These are phyloP conservation scores for Myotis brandtii DNA, from an alignment of 2,113 vertebrate genomes.

Conservation along the genomic window DNA sequence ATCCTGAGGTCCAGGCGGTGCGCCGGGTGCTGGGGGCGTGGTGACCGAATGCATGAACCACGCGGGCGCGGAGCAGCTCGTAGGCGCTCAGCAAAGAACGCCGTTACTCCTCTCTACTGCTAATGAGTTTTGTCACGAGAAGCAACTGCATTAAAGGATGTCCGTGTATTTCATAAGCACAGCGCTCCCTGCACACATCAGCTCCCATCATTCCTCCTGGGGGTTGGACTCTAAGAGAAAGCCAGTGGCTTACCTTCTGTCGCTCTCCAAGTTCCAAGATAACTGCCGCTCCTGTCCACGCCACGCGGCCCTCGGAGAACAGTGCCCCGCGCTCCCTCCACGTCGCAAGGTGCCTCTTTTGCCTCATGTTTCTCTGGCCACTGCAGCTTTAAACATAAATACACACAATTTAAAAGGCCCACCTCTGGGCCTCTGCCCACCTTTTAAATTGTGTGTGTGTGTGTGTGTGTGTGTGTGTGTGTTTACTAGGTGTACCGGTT, in stretches of 20 bases:
- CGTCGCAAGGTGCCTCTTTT: not conserved
- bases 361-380: not conserved
- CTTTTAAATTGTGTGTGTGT: not conserved
- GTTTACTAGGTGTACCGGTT: too few species aligned
- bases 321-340: not conserved
- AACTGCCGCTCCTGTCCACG: not conserved
- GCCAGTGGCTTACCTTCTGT: not conserved
- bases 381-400: not conserved
- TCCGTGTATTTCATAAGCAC: not conserved
- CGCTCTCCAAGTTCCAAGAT: not conserved
- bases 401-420: too few species aligned
- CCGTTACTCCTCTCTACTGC: not conserved
- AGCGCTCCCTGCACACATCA: not conserved
- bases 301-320: not conserved
- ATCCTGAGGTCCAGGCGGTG: not conserved
- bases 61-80: fast-evolving
- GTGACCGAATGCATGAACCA: not conserved
- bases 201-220: not conserved
- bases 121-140: conserved; percentile 52
- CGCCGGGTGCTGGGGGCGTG: not conserved
- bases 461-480: not conserved
- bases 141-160: conserved; percentile 21
- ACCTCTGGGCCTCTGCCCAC: too few species aligned
- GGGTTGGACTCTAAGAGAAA: not conserved
- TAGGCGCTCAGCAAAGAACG: not conserved